Conservation (phyloP, 2,888 invertebrate species). For the Temnothorax rugatulus region DNA sequence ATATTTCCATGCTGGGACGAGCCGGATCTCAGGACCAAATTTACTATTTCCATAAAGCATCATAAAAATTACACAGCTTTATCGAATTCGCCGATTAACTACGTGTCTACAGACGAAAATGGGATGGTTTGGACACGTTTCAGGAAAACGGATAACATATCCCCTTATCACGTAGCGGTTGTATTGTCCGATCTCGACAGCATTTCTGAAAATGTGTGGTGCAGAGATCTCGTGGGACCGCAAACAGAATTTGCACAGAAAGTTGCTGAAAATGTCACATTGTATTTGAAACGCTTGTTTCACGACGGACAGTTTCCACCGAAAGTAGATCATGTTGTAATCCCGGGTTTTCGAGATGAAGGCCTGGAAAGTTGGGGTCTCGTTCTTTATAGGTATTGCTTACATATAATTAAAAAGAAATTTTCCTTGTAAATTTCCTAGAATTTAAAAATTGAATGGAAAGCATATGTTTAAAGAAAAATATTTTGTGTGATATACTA, state of each 20-base stretch:
- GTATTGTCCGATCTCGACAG: background rate
- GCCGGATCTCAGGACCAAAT: background rate
- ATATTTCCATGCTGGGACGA: conserved; percentile 25
- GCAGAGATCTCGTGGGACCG: background rate
- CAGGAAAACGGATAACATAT: background rate
- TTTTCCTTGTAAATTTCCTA: no score
- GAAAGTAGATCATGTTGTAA: no score
- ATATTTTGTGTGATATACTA: no score
- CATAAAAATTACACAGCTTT: background rate
- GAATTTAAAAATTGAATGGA: no score
- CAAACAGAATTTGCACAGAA: background rate
- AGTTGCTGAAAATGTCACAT: background rate
- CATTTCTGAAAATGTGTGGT: background rate
- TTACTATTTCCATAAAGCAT: background rate
- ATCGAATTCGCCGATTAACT: background rate
- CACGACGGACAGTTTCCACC: no score
- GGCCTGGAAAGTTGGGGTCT: no score
- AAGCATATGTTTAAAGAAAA: no score
- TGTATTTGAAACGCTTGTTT: no score
- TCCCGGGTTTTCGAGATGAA: no score
- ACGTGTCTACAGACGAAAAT: no score
- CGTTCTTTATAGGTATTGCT: no score
- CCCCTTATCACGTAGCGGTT: background rate
- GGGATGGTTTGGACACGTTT: background rate
- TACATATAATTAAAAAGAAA: no score